A percentile compares a stretch with the other conserved stretches of the same genome.
Evolutionary conservation across 1,140 invertebrate species (phyloP).

Genomic region (Sesamia nonagrioides): DNA sequence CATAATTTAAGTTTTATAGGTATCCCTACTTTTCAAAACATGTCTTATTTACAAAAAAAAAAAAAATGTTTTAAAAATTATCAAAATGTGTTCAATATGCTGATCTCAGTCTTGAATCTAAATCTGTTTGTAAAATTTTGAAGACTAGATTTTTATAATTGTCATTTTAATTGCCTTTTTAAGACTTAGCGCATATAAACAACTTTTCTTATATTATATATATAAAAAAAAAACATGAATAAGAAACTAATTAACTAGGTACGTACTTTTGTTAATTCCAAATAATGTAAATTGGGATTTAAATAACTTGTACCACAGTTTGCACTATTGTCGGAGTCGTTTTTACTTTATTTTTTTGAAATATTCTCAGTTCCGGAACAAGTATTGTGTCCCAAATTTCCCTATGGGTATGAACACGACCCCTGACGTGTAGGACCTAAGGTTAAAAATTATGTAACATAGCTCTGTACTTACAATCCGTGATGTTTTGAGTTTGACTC

Average conservation of each 20-base stretch:
- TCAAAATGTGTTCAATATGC: constrained; percentile 72
- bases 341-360: not conserved
- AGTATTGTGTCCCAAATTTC: not conserved
- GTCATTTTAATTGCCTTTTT: constrained; percentile 39
- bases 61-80: constrained; percentile 72
- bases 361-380: no score
- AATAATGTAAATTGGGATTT: not conserved
- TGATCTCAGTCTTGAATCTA: constrained; percentile 73
- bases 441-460: not conserved
- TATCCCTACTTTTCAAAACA: constrained; percentile 46
- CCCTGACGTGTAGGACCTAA: not conserved
- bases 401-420: not conserved
- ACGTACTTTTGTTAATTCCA: not conserved
- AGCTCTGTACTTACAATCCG: constrained; percentile 6
- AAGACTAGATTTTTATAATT: constrained; percentile 51
- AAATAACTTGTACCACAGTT: no score
- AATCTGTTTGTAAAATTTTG: constrained; percentile 49
- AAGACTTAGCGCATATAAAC: constrained; percentile 46
- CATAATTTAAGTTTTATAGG: constrained; percentile 52
- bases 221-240: no score
- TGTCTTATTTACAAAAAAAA: constrained; percentile 67
- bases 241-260: not conserved
- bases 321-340: not conserved
- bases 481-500: not conserved
- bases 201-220: not conserved